Conservation (phyloP, 2,888 invertebrate genomes). For the Selenia dentaria region DNA sequence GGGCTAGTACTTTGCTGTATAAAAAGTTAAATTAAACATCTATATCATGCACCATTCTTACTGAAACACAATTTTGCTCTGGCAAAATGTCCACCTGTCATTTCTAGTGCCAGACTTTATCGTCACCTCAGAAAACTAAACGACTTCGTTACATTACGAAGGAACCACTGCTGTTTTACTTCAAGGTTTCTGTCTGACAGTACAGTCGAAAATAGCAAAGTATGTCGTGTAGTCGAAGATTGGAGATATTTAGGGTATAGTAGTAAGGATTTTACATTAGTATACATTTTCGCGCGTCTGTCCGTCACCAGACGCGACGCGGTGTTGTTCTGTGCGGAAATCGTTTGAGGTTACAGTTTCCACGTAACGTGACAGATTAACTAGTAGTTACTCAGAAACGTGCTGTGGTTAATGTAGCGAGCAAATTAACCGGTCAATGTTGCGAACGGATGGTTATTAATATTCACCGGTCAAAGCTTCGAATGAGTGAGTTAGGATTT, state of each 20-base stretch:
- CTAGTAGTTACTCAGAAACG: slow-evolving; percentile 1
- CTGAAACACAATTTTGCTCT: slow-evolving; percentile 20
- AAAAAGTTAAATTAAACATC: no score
- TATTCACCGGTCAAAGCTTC: slow-evolving; percentile 12
- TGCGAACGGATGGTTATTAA: slow-evolving; percentile 13
- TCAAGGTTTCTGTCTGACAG: no score
- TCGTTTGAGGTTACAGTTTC: slow-evolving; percentile 26
- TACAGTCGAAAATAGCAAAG: no score
- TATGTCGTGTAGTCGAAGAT: no score
- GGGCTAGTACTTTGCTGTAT: no score
- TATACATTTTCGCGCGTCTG: slow-evolving; percentile 29
- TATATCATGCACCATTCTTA: no score
- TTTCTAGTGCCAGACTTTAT: slow-evolving; percentile 26
- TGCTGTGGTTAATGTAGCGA: slow-evolving; percentile 26
- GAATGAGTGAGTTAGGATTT: slow-evolving; percentile 10
- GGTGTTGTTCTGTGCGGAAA: slow-evolving; percentile 33
- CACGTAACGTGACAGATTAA: slow-evolving; percentile 17
- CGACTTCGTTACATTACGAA: not conserved
- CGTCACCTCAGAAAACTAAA: not conserved
- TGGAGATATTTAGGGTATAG: no score
- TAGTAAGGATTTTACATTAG: slow-evolving; percentile 28
- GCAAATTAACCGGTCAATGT: slow-evolving; percentile 27
- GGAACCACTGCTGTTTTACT: slow-evolving; percentile 15
- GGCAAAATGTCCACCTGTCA: slow-evolving; percentile 30
- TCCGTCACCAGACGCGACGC: no score